Percentiles rank a stretch among this genome's conserved stretches.
Conservation (phyloP, 2,888 invertebrate species). For the Apamea monoglypha region DNA sequence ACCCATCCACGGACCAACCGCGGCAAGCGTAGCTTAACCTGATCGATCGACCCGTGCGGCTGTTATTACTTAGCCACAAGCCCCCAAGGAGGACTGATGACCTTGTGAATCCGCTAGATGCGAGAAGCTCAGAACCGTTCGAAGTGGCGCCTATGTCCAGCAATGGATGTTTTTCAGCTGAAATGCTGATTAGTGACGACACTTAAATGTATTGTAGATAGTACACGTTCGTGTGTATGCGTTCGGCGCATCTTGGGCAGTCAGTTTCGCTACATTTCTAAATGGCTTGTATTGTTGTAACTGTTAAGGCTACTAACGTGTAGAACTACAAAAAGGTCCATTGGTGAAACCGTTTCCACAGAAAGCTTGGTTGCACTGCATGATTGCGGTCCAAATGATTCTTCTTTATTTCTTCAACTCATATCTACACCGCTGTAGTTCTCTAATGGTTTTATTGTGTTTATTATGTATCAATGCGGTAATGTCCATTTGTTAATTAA, state of each 20-base stretch:
- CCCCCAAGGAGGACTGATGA: too few species aligned
- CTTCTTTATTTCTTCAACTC: slow-evolving; percentile 51
- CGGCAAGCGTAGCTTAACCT: too few species aligned
- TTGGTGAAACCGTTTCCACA: slow-evolving; percentile 51
- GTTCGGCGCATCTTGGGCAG: background rate
- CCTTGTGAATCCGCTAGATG: too few species aligned
- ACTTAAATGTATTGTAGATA: background rate
- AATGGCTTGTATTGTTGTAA: background rate
- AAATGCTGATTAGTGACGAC: too few species aligned
- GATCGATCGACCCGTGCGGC: too few species aligned
- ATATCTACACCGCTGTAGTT: slow-evolving; percentile 31
- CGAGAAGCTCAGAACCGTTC: too few species aligned
- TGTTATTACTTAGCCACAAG: too few species aligned
- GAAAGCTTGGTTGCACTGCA: slow-evolving; percentile 75
- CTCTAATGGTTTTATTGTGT: slow-evolving; percentile 28
- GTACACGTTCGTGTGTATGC: background rate
- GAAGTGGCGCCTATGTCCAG: too few species aligned
- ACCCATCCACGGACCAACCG: too few species aligned
- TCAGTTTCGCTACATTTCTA: background rate
- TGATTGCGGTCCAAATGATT: slow-evolving; percentile 62
- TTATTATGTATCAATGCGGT: slow-evolving; percentile 24
- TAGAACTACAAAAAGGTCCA: slow-evolving; percentile 52
- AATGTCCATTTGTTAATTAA: slow-evolving; percentile 15
- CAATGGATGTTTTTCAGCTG: too few species aligned
- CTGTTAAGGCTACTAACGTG: slow-evolving; percentile 48